Evolutionary conservation across 2,113 vertebrate genomes (phyloP).

Genomic region (Mesitornis unicolor): DNA sequence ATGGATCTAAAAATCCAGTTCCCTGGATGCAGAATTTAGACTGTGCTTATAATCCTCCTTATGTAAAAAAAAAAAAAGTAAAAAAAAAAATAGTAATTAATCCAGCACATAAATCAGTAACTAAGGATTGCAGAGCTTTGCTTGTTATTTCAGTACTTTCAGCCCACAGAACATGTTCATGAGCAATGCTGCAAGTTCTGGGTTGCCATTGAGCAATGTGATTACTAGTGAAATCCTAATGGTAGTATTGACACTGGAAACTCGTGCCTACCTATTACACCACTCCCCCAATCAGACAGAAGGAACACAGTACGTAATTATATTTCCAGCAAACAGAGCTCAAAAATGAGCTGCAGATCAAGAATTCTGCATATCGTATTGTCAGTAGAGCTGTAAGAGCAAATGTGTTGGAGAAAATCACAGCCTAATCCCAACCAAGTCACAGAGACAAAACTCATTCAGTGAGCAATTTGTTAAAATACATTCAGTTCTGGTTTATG

Average conservation of each 20-base stretch:
- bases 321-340: constrained; percentile 10
- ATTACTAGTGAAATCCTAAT: neutral
- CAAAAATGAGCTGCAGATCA: neutral
- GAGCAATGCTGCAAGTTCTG: neutral
- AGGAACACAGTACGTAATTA: neutral
- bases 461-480: constrained; percentile 13
- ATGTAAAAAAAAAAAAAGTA: neutral
- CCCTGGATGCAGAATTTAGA: neutral
- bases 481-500: constrained; percentile 2
- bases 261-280: neutral
- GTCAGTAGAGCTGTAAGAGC: neutral
- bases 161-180: neutral
- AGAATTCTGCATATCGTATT: neutral
- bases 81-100: neutral
- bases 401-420: constrained; percentile 9
- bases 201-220: neutral
- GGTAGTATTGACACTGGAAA: neutral
- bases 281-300: neutral
- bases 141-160: neutral
- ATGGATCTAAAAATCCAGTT: neutral
- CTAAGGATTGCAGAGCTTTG: neutral
- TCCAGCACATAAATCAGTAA: neutral
- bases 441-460: neutral
- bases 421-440: constrained; percentile 7
- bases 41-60: neutral